Base-by-base conservation (phyloP, 1,140 invertebrate genomes). In the Lordiphosa collinella region DNA sequence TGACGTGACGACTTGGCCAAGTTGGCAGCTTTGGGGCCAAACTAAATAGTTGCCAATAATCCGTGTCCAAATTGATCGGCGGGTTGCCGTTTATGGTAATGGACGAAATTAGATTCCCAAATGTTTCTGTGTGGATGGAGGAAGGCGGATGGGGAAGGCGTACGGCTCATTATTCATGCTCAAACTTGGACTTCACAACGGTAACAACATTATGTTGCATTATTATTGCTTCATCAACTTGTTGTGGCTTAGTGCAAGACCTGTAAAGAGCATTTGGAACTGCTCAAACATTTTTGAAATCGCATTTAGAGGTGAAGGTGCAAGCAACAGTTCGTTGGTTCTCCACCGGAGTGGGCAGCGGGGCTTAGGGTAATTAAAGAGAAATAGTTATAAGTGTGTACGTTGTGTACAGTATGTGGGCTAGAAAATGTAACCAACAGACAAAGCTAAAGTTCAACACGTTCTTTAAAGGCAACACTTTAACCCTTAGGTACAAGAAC, bases 1-100 rank as follows among this genome's bases (percentile, higher is more conserved):
- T 37, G 41, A 52, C 38, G 31, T 61, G 75, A 74, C 56, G 67
- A 68, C 67, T 76, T 54, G 57, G 47, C 73, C 57, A 61, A 59
- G 63, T 55, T 63, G 64, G 56, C 68, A 73, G 76, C 65, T 70
- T 49, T 64, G 69, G 68, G 61, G 36, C 31, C 34, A 37, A 34
- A 56, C 72, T 86, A 80, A 82, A 76, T 85, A 79, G 70, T 68
- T 75, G 61, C 70, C 74, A 82, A 84, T 87, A 86, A 84, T 86
- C 73, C 78, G 78, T 87, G 76, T 59, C 78, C 70, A 87, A 79
- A 80, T 75, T 70, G 78, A 84, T 79, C 70, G 53, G 36, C 40
- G 34, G 57, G 54, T 84, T 76, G 62, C 78, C 84, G 59, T 87
- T 84, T 87, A 87, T 84, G 85, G 85, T 64, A 84, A 85, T 85